Evolutionary conservation across 2,113 vertebrate genomes (phyloP), one percentile per base, ranked within the genome.

Genomic region (Sorex araneus): DNA sequence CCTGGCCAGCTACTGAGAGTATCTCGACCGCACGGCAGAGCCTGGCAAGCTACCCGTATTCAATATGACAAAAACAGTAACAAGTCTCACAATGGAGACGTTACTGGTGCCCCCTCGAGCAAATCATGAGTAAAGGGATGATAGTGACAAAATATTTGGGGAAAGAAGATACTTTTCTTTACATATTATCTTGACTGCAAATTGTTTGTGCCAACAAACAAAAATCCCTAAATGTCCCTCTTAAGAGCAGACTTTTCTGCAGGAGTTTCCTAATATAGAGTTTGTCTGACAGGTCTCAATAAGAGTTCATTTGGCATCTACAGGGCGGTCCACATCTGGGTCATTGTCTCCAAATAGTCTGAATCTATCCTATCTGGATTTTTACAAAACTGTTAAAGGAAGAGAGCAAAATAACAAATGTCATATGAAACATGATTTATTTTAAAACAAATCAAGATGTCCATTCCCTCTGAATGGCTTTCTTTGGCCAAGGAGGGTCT

Each of bases 191-290:
- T 87, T 88, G 64, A 69, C 32, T 71, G 63, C 87, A 19, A 32
- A 23, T 76, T 74, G 57, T 76, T 94, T 67, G 40, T 77, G 27
- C n/a, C n/a, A n/a, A 93, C 36, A 92, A 75, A 88, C 64, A n/a
- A 87, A 73, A 54, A 28, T 70, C 4, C 6, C 30, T 63, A 54
- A 0, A 47, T 75, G 45, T 71, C 43, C 92, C 47, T 70, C 71
- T 92, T 36, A 73, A 91, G 34, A 77, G 43, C 32, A 45, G 36
- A 28, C n/a, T 18, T 92, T 25, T 78, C 74, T 18, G 18, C 66
- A 87, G 63, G 57, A 77, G 27, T 45, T 64, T 71, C 27, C 1
- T 3, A 28, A 27, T 36, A 30, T 8, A 60, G 18, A 7, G 67
- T 79, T 23, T 13, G 25, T 73, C 27, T 12, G 28, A n/a, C 28